Evolutionary conservation across 2,797 vertebrate species (phyloP), one percentile per base, ranked within the genome.

Genomic region (Potorous gilbertii): DNA sequence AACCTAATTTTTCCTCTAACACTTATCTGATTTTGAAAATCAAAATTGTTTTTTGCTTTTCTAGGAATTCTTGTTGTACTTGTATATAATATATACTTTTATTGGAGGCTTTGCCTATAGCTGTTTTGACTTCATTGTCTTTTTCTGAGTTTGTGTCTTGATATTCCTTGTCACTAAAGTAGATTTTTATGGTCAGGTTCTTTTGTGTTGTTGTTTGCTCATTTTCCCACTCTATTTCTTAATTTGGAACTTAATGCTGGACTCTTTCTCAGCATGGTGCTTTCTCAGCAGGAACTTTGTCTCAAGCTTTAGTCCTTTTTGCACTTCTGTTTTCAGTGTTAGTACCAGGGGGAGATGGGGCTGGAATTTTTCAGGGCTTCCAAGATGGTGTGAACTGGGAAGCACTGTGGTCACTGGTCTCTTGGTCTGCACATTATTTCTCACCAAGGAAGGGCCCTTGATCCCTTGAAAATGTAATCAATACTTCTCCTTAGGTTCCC

Each of bases 321-420:
- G 18, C 3, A 50, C 31, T 74, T 14, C n/a, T 74, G 24, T 27
- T 87, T 46, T 46, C 9, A 27, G 40, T 46, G 40, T 10, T 27
- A 87, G 8, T 46, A 52, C 27, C 2, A 3, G 8, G 40, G 21
- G 18, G n/a, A 2, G 1, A 5, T 18, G n/a, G 8, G 2, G 8
- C 1, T 46, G 74, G 74, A 27, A 24, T 24, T 27, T 50, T 87
- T 46, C 40, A 50, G 74, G 40, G 74, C 16, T 50, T 87, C 74
- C 40, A 87, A 46, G 9, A 8, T 24, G 24, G 40, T 87, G 13
- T 87, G 21, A 46, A 46, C 1, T 50, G 24, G 40, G 40, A 50
- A 50, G 24, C 12, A 27, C 0, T 87, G 40, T 87, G 40, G 40
- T 50, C 21, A 50, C 40, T 87, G 74, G 9, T 27, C 10, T 27